A percentile compares a stretch with the other conserved stretches of the same genome.
Evolutionary conservation across 2,888 invertebrate species (phyloP).

Genomic region (Teinopalpus imperialis): DNA sequence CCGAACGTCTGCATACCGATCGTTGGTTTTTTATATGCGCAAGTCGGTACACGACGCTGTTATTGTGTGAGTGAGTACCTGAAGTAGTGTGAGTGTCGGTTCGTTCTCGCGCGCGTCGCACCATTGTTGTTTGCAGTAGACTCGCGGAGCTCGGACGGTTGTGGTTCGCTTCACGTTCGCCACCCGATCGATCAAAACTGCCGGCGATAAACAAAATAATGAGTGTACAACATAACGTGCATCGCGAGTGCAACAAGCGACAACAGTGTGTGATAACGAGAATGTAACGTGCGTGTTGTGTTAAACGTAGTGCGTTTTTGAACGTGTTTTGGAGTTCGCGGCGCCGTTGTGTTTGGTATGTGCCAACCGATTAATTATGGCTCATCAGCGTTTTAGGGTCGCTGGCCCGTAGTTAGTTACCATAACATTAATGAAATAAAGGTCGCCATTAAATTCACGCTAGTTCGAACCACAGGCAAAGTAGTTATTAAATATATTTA

Average conservation of each 20-base stretch:
- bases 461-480: slow-evolving; percentile 18
- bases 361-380: slow-evolving; percentile 72
- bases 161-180: slow-evolving; percentile 51
- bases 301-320: slow-evolving; percentile 64
- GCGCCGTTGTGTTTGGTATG: slow-evolving; percentile 76
- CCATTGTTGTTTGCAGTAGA: slow-evolving; percentile 73
- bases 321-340: slow-evolving; percentile 69
- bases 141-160: slow-evolving; percentile 63
- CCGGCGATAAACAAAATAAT: slow-evolving; percentile 79
- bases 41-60: slow-evolving; percentile 57
- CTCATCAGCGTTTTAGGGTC: slow-evolving; percentile 69
- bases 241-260: slow-evolving; percentile 75
- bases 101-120: slow-evolving; percentile 67
- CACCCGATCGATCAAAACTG: slow-evolving; percentile 60
- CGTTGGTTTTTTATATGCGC: slow-evolving; percentile 78
- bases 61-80: slow-evolving; percentile 51
- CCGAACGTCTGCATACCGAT: slow-evolving; percentile 82
- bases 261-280: slow-evolving; percentile 78
- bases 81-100: slow-evolving; percentile 54
- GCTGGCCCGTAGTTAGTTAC: slow-evolving; percentile 67
- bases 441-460: slow-evolving; percentile 11
- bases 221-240: slow-evolving; percentile 72
- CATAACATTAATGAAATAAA: slow-evolving; percentile 20
- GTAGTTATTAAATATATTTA: no score
- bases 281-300: slow-evolving; percentile 77